Percentiles rank a stretch among this genome's conserved stretches.
Conservation (phyloP, 23 tunicate genomes). For the Trididemnum nubilum region DNA sequence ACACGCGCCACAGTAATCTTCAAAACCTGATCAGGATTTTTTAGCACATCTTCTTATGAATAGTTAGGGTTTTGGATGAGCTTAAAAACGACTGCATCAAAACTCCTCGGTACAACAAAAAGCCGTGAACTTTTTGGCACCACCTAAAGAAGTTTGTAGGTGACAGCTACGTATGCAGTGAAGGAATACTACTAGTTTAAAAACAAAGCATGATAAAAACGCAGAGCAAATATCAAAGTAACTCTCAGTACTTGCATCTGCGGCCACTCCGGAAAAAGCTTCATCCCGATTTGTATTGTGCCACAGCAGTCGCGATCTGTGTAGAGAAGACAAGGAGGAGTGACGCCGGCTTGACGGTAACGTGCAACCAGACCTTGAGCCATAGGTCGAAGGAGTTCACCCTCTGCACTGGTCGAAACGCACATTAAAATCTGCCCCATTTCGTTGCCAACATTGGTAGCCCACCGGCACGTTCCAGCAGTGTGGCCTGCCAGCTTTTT, state of each 20-base stretch:
- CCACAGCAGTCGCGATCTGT: conserved; percentile 43
- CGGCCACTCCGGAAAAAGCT: conserved; percentile 6
- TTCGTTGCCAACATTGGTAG: conserved; percentile 56
- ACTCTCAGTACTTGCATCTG: neutral
- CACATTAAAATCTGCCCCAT: conserved; percentile 25
- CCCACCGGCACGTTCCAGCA: conserved; percentile 39
- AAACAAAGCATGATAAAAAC: too few species aligned
- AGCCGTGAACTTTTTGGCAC: too few species aligned
- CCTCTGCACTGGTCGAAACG: conserved; percentile 22
- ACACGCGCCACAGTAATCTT: too few species aligned
- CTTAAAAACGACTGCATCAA: too few species aligned
- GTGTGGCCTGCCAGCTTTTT: conserved; percentile 7
- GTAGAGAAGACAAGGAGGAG: conserved; percentile 31
- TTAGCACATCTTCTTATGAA: too few species aligned
- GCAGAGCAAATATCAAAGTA: too few species aligned
- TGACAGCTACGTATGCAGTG: too few species aligned
- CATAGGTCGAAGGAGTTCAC: conserved; percentile 14
- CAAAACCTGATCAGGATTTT: too few species aligned
- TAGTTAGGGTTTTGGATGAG: too few species aligned
- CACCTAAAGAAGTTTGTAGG: too few species aligned
- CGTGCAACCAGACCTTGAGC: conserved; percentile 32
- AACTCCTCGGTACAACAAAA: too few species aligned
- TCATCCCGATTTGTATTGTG: neutral
- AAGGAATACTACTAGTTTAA: too few species aligned
- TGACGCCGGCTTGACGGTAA: conserved; percentile 15